phyloP scores from a whole-genome alignment of 2,113 vertebrate genomes.

The pig (Sus scrofa) region T2T-Sscrofa CM000812.6:46633501-46634000 shows the following conservation, averaged over 20 bases:
- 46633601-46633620: background rate
- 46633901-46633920: background rate
- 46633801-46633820: background rate
- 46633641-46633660: background rate
- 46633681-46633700: background rate
- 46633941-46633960: background rate
- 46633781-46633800: background rate
- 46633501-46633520: background rate
- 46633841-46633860: background rate
- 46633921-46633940: background rate
- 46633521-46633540: background rate
- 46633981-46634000: background rate
- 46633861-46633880: background rate
- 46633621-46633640: background rate
- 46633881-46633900: background rate
- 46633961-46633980: background rate
- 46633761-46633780: background rate
- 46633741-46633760: background rate
- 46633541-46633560: background rate
- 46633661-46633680: background rate
- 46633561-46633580: background rate
- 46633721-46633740: background rate
- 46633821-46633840: background rate
- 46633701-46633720: background rate
- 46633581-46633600: background rate